Evolutionary conservation across 2,113 vertebrate genomes (phyloP).

Genomic region (Diglossa brunneiventris): DNA sequence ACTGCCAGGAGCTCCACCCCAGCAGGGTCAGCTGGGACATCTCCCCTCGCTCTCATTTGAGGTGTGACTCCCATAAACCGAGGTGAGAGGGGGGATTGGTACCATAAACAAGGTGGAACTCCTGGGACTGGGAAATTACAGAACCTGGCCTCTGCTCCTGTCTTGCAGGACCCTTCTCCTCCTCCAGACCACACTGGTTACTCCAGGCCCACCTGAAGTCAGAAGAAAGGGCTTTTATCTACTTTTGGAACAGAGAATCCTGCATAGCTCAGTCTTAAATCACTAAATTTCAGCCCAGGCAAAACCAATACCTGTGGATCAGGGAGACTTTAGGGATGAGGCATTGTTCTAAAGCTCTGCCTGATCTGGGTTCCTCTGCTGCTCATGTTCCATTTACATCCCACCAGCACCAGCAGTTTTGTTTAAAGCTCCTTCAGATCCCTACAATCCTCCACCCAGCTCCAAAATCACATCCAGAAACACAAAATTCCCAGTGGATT

Average conservation of each 20-base stretch:
- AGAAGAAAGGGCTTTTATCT: background rate
- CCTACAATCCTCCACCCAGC: background rate
- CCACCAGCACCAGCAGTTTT: background rate
- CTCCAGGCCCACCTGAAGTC: background rate
- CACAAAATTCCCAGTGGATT: background rate
- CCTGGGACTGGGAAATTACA: background rate
- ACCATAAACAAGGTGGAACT: background rate
- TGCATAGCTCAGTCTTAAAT: rapidly evolving
- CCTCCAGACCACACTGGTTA: rapidly evolving
- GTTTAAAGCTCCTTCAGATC: background rate
- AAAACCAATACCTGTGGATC: background rate
- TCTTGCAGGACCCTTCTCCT: background rate
- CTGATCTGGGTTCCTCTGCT: background rate
- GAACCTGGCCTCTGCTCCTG: background rate
- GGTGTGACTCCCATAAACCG: background rate
- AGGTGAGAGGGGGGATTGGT: background rate
- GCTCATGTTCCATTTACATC: rapidly evolving
- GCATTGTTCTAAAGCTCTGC: background rate
- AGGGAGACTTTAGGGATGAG: background rate
- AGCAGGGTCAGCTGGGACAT: background rate
- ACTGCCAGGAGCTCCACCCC: background rate
- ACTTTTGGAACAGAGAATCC: background rate
- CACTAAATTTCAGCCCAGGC: background rate
- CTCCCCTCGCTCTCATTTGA: background rate
- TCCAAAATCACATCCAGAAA: background rate